Conservation (phyloP, 2,888 invertebrate species). For the Ichneumon xanthorius region DNA sequence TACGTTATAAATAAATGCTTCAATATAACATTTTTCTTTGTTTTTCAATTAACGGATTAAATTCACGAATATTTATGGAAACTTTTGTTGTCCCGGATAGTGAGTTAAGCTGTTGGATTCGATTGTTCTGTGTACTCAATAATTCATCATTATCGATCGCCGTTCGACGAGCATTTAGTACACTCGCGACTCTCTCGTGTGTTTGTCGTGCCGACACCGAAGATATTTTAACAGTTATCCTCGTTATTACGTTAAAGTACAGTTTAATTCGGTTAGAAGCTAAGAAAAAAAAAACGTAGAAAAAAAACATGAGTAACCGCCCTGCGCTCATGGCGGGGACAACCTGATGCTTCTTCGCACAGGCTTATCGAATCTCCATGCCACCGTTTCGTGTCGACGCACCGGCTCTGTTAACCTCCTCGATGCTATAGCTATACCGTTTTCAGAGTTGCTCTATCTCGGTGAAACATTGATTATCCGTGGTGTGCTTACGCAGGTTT, state of each 20-base stretch:
- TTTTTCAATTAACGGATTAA: too few species aligned
- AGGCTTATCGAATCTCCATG: conserved; percentile 30
- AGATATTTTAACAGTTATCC: neutral
- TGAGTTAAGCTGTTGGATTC: neutral
- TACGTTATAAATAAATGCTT: too few species aligned
- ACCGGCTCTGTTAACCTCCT: conserved; percentile 14
- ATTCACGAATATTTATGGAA: neutral
- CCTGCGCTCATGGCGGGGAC: conserved; percentile 59
- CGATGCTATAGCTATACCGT: neutral
- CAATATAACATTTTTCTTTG: too few species aligned
- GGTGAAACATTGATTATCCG: conserved; percentile 14
- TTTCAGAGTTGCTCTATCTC: neutral
- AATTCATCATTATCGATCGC: neutral
- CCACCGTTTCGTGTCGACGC: neutral
- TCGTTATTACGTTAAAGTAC: neutral
- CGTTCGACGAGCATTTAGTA: neutral
- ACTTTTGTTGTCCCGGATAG: neutral
- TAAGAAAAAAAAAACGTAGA: neutral
- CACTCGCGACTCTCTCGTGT: neutral
- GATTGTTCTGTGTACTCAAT: neutral
- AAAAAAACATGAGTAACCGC: conserved; percentile 63
- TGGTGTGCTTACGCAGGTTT: conserved; percentile 40
- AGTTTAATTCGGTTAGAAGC: neutral
- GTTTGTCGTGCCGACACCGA: neutral
- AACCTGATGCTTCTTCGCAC: conserved; percentile 79